These are phyloP conservation scores for Ditylenchus dipsaci DNA, from an alignment of 1,140 invertebrate species.

Conservation along the genomic window DNA sequence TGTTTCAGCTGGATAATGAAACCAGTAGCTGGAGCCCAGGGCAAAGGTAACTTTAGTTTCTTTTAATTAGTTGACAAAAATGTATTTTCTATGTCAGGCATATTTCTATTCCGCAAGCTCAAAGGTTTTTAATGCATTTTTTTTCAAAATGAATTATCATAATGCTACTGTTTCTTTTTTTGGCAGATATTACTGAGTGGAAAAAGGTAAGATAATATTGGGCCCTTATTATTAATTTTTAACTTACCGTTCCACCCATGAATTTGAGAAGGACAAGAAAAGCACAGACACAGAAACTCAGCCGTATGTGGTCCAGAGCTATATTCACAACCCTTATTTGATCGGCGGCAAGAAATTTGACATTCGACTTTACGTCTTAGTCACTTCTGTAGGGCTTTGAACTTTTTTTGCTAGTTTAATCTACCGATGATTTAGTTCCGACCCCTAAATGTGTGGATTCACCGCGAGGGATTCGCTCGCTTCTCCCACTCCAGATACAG, in stretches of 20 bases:
- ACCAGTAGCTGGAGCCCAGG: constrained; percentile 62
- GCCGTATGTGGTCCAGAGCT: constrained; percentile 51
- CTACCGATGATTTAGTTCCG: constrained; percentile 60
- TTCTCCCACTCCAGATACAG: constrained; percentile 62
- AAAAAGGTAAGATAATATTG: constrained; percentile 62
- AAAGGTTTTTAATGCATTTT: too few relatives aligned
- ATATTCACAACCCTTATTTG: constrained; percentile 60
- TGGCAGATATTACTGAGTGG: constrained; percentile 64
- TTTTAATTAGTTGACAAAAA: too few relatives aligned
- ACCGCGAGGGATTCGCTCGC: constrained; percentile 62
- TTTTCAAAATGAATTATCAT: too few relatives aligned
- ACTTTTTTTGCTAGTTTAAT: not conserved
- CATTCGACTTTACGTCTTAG: constrained; percentile 61
- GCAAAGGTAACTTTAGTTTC: too few relatives aligned
- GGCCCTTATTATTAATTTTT: constrained; percentile 12
- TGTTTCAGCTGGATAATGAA: constrained; percentile 66
- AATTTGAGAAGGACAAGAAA: constrained; percentile 27
- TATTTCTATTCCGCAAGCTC: constrained; percentile 62
- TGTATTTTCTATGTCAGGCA: too few relatives aligned
- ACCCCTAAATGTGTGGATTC: constrained; percentile 62
- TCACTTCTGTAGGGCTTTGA: constrained; percentile 59
- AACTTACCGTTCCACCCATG: not conserved
- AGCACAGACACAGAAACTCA: constrained; percentile 36
- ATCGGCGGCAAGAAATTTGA: constrained; percentile 65
- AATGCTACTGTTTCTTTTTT: too few relatives aligned